phyloP scores from a whole-genome alignment of 2,797 vertebrate genomes.

The Hydrocynus forskahlii region DNA sequence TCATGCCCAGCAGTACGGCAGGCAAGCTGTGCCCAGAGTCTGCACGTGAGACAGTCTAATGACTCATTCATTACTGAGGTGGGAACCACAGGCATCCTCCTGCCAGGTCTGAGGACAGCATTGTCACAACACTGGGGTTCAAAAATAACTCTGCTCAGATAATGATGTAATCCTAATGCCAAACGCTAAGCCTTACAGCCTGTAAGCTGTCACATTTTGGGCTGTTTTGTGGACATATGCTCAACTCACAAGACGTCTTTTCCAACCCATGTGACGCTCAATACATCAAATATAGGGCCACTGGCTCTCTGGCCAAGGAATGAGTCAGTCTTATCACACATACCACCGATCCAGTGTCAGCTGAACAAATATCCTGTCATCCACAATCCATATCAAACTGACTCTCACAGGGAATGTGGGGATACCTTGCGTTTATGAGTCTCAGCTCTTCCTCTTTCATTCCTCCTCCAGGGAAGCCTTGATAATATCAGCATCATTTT shows the following conservation, averaged over 20 bases:
- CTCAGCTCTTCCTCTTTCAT: slow-evolving; percentile 26
- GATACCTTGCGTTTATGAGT: background rate
- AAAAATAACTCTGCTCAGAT: slow-evolving; percentile 19
- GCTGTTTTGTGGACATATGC: background rate
- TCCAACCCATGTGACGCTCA: background rate
- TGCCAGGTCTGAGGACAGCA: slow-evolving; percentile 10
- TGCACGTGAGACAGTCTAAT: slow-evolving; percentile 27
- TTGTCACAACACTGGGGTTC: background rate
- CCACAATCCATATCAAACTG: background rate
- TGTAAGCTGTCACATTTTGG: background rate
- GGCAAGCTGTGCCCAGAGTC: slow-evolving; percentile 11
- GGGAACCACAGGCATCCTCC: background rate
- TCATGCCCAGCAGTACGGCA: slow-evolving; percentile 9
- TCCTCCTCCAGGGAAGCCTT: slow-evolving; percentile 79
- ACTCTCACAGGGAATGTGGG: background rate
- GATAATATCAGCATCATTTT: slow-evolving; percentile 88
- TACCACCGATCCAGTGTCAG: background rate
- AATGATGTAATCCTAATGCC: background rate
- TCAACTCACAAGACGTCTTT: slow-evolving; percentile 10
- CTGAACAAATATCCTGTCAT: background rate
- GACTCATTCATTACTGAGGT: slow-evolving; percentile 22
- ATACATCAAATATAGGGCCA: background rate
- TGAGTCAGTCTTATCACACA: background rate
- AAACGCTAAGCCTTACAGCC: background rate
- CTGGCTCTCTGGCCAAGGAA: too few relatives aligned